Evolutionary conservation across 2,113 vertebrate genomes (phyloP).

Genomic region (Cricetomys ansorgei): DNA sequence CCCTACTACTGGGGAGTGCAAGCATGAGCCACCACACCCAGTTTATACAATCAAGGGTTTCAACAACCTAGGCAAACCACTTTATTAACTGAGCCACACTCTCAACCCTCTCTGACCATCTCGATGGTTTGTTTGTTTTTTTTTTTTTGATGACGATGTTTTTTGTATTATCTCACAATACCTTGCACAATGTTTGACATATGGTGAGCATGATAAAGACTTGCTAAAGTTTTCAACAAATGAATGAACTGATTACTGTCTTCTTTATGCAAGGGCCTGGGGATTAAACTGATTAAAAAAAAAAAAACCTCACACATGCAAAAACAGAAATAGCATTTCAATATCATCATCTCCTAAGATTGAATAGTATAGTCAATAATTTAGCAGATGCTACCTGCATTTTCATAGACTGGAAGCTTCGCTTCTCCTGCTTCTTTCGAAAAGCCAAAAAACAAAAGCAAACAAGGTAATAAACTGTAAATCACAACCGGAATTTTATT

Average conservation of each 20-base stretch:
- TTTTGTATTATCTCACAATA: neutral
- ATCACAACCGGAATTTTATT: constrained; percentile 25
- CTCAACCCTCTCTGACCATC: neutral
- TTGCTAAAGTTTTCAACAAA: constrained; percentile 1
- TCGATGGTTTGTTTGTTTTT: too few species aligned
- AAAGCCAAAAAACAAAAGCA: neutral
- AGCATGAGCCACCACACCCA: neutral
- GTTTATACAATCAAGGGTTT: neutral
- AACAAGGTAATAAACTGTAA: constrained; percentile 7
- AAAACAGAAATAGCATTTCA: neutral
- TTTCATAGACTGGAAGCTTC: neutral
- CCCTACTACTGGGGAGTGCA: neutral
- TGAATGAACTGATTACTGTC: neutral
- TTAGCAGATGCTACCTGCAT: neutral
- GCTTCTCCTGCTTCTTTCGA: neutral
- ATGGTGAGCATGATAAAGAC: neutral
- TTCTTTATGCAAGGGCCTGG: neutral
- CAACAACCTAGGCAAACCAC: neutral
- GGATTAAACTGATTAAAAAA: constrained; percentile 9
- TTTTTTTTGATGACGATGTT: neutral
- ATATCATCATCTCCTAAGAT: neutral
- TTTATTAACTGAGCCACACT: neutral
- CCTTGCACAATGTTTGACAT: neutral
- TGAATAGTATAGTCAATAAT: neutral
- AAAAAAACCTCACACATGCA: neutral